These are phyloP conservation scores for Electrona antarctica DNA, from an alignment of 2,113 vertebrate genomes.

Conservation along the genomic window DNA sequence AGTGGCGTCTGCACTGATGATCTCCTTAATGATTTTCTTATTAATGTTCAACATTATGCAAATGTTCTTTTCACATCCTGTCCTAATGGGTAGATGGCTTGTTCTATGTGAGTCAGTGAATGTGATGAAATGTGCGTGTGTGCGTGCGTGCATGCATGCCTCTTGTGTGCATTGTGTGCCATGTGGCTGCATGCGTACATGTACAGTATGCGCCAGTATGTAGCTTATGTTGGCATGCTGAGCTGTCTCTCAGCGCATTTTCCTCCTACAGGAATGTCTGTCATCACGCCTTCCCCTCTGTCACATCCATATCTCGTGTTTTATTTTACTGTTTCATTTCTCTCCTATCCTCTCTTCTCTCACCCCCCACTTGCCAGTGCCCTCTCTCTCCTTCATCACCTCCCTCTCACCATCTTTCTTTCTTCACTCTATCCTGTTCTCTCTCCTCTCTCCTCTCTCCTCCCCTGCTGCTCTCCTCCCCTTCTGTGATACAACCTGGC, in stretches of 20 bases:
- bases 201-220: no score
- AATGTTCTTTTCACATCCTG: background rate
- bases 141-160: background rate
- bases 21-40: constrained; percentile 9
- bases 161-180: background rate
- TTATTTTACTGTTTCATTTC: background rate
- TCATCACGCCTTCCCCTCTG: background rate
- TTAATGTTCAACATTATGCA: background rate
- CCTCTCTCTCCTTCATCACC: no score
- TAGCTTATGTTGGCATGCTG: constrained; percentile 1
- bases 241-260: background rate
- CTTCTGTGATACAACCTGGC: background rate
- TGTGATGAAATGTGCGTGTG: background rate
- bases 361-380: background rate
- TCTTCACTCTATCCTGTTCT: background rate
- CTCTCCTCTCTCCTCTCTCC: background rate
- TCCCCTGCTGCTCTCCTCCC: background rate
- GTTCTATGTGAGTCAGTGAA: constrained; percentile 1
- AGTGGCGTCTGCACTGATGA: background rate
- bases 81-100: constrained; percentile 57
- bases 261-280: background rate
- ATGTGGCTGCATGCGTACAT: background rate
- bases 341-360: background rate
- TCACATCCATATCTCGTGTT: background rate
- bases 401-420: background rate